These are phyloP conservation scores for Bucorvus abyssinicus DNA, from an alignment of 2,797 vertebrate genomes.

Conservation along the genomic window DNA sequence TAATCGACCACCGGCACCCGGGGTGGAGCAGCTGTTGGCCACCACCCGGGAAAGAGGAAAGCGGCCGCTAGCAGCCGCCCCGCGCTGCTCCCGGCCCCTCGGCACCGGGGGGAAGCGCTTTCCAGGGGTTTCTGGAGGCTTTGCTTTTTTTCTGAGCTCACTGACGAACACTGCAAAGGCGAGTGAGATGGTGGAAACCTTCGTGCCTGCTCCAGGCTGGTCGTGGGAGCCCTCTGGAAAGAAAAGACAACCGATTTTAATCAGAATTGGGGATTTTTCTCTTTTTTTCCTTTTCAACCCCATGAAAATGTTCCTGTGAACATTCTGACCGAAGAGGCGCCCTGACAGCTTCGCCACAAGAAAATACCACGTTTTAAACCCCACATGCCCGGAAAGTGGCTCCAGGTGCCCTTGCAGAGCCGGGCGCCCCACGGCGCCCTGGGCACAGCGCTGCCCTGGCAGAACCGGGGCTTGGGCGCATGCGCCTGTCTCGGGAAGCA, in stretches of 20 bases:
- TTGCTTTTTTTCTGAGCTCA: neutral
- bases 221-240: no score
- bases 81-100: neutral
- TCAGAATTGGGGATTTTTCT: neutral
- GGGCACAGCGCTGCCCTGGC: neutral
- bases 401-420: neutral
- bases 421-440: accelerated
- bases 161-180: accelerated
- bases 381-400: accelerated
- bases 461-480: accelerated
- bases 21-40: neutral
- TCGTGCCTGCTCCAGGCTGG: accelerated
- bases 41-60: neutral
- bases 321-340: neutral
- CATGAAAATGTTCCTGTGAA: neutral
- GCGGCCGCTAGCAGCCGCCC: neutral
- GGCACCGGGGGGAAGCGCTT: accelerated
- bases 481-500: no score
- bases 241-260: neutral
- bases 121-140: accelerated
- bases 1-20: neutral
- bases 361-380: neutral
- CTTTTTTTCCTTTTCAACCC: neutral
- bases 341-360: neutral
- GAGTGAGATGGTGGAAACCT: accelerated